Conservation (phyloP, 2,888 invertebrate species). For the Tiliacea citrago region DNA sequence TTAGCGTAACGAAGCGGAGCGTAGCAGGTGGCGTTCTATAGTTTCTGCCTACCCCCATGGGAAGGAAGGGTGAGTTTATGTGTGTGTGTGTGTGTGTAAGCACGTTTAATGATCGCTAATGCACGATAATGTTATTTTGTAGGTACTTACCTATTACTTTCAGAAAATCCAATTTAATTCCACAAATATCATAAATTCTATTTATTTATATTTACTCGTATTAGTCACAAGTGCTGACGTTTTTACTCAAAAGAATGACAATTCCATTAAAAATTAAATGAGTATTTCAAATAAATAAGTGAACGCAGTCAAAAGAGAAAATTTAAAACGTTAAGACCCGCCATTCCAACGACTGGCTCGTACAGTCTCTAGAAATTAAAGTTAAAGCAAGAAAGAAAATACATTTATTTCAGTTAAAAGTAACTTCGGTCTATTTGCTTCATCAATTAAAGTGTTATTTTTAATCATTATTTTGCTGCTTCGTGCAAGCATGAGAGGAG, state of each 20-base stretch:
- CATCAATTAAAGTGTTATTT: conserved; percentile 28
- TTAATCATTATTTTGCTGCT: conserved; percentile 2
- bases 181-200: neutral
- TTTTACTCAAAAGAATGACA: neutral
- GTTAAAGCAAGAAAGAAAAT: conserved; percentile 1
- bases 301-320: conserved; percentile 20
- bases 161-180: no score
- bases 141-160: no score
- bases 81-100: no score
- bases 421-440: conserved; percentile 5
- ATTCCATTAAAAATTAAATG: neutral
- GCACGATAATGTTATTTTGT: no score
- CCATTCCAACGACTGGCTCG: neutral
- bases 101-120: no score
- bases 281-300: neutral
- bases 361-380: conserved; percentile 5
- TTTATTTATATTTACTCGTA: neutral
- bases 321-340: neutral
- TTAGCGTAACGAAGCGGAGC: no score
- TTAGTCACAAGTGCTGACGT: neutral
- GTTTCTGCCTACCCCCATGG: no score
- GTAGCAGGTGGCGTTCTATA: no score
- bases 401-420: neutral
- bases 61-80: no score
- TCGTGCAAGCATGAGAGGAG: neutral